Evolutionary conservation across 1,140 invertebrate genomes (phyloP), one percentile per base, ranked within the genome.

Genomic region (Drosophila littoralis): DNA sequence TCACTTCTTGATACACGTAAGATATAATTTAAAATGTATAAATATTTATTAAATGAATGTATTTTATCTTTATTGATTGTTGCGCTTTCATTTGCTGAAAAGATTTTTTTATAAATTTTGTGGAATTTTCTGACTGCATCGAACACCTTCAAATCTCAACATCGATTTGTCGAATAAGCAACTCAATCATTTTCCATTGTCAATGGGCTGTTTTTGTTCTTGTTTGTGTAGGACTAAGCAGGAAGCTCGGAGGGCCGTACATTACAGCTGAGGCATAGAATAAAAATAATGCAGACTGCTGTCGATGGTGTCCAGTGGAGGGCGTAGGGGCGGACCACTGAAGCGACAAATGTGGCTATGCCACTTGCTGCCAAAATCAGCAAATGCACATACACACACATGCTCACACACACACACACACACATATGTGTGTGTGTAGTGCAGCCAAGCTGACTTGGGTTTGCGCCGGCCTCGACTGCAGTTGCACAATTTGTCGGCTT

Each of bases 111-210:
- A 17, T 17, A 17, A 22, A 22, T 17, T 35, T 52, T 7, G 6
- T 3, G 9, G 12, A 36, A 40, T 55, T 54, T 45, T 32, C 22
- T 7, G 17, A 46, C 22, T 65, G 33, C 58, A 33, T 51, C 60
- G 58, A 36, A 68, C 54, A 58, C 64, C 43, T 38, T 33, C 59
- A 65, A 54, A 65, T 65, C 74, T 70, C 67, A 72, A 78, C 84
- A 88, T 89, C 83, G 89, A 88, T 88, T 89, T 88, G 83, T 80
- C 80, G 80, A 88, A 88, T 88, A 84, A 84, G 83, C 83, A 88
- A 88, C 83, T 88, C 89, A 84, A 88, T 88, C 84, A 88, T 89
- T 88, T 78, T 77, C 77, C 74, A 89, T 83, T 89, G 80, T 84
- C 80, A 80, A 79, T 80, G 82, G 74, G 8, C 2, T 22, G 22